These are phyloP conservation scores for Lasiurus borealis DNA, from an alignment of 2,113 vertebrate species.

Conservation along the genomic window DNA sequence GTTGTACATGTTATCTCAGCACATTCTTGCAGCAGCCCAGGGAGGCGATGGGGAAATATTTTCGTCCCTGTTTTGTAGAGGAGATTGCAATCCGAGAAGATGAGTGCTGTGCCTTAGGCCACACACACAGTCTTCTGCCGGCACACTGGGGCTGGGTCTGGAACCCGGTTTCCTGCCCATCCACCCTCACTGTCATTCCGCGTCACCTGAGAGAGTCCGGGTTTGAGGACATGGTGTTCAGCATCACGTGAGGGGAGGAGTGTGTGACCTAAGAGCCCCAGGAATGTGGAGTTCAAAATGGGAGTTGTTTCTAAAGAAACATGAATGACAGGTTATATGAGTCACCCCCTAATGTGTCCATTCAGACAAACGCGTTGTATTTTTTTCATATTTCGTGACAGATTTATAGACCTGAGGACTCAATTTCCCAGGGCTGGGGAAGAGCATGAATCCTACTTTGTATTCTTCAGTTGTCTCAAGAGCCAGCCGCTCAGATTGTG, in stretches of 20 bases:
- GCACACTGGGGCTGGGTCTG: not conserved
- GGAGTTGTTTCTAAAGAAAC: not conserved
- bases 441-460: not conserved
- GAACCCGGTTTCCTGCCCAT: not conserved
- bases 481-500: not conserved
- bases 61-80: not conserved
- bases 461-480: conserved; percentile 27
- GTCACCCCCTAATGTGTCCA: not conserved
- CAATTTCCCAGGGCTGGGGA: conserved; percentile 6
- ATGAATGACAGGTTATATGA: not conserved
- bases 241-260: not conserved
- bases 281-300: not conserved
- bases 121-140: not conserved
- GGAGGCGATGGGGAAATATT: not conserved
- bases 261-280: not conserved
- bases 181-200: not conserved
- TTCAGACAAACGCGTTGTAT: conserved; percentile 40
- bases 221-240: not conserved
- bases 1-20: not conserved
- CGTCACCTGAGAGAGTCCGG: not conserved
- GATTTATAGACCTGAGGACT: not conserved
- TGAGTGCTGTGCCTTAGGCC: not conserved
- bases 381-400: not conserved
- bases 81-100: not conserved
- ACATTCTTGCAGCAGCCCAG: not conserved